Evolutionary conservation across 1,140 invertebrate species (phyloP).

Genomic region (Laupala kohalensis): DNA sequence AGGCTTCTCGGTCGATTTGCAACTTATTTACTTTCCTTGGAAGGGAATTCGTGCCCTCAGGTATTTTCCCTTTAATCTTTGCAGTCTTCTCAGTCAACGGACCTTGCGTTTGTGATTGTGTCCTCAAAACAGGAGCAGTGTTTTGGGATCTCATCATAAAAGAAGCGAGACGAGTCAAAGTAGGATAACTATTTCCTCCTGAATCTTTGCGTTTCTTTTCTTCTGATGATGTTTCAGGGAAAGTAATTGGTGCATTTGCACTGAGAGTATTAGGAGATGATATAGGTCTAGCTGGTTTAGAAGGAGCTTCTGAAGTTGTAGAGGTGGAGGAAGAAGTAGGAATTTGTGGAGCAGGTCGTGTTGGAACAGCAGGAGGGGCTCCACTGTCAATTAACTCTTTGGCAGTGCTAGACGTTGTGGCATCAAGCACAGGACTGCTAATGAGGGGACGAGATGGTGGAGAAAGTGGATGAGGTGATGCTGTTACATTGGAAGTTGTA

Average conservation of each 20-base stretch:
- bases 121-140: conserved; percentile 19
- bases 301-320: neutral
- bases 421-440: conserved; percentile 62
- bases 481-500: conserved; percentile 25
- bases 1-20: conserved; percentile 46
- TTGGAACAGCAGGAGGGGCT: conserved; percentile 35
- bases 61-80: conserved; percentile 30
- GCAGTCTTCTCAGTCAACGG: conserved; percentile 30
- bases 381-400: conserved; percentile 15
- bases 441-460: conserved; percentile 50
- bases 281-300: conserved; percentile 26
- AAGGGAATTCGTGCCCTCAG: conserved; percentile 40
- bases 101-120: conserved; percentile 25
- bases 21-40: conserved; percentile 47
- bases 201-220: conserved; percentile 6
- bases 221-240: conserved; percentile 14
- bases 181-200: conserved; percentile 15
- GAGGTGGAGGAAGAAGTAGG: conserved; percentile 23
- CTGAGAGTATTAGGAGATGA: conserved; percentile 32
- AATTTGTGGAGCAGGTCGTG: conserved; percentile 32
- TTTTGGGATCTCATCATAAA: conserved; percentile 45
- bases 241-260: conserved; percentile 15
- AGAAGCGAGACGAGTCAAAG: conserved; percentile 57
- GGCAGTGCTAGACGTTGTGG: conserved; percentile 62
- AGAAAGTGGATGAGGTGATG: conserved; percentile 16